These are phyloP conservation scores for Echinops telfairi DNA, from an alignment of 2,113 vertebrate species.

Conservation along the genomic window DNA sequence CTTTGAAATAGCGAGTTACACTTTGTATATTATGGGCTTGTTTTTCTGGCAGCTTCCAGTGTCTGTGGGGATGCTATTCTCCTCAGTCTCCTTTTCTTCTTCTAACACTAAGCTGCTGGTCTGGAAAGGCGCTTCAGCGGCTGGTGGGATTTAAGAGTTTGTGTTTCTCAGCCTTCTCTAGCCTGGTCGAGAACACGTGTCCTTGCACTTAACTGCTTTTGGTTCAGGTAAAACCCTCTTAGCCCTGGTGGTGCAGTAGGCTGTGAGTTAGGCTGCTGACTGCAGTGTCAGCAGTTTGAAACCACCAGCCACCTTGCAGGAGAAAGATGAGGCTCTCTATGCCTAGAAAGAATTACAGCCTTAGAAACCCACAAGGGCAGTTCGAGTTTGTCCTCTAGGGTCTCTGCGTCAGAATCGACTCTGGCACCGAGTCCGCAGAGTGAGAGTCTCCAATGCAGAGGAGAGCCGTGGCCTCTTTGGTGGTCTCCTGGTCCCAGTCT, in stretches of 20 bases:
- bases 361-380: too few species aligned
- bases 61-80: neutral
- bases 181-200: neutral
- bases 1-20: conserved; percentile 31
- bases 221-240: neutral
- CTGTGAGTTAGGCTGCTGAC: too few species aligned
- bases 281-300: too few species aligned
- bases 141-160: conserved; percentile 13
- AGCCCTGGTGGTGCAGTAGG: too few species aligned
- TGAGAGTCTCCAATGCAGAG: too few species aligned
- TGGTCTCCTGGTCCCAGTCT: neutral
- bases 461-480: neutral
- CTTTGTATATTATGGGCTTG: neutral
- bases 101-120: neutral
- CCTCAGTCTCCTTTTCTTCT: neutral
- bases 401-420: too few species aligned
- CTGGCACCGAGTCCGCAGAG: too few species aligned
- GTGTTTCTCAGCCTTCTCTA: neutral
- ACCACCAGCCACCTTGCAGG: too few species aligned
- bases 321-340: too few species aligned
- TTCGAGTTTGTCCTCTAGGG: too few species aligned
- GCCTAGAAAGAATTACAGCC: too few species aligned
- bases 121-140: neutral
- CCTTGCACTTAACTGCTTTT: neutral
- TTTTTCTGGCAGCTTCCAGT: neutral